These are phyloP conservation scores for Drosophila sucinea DNA, from an alignment of 1,140 invertebrate genomes.

Conservation along the genomic window DNA sequence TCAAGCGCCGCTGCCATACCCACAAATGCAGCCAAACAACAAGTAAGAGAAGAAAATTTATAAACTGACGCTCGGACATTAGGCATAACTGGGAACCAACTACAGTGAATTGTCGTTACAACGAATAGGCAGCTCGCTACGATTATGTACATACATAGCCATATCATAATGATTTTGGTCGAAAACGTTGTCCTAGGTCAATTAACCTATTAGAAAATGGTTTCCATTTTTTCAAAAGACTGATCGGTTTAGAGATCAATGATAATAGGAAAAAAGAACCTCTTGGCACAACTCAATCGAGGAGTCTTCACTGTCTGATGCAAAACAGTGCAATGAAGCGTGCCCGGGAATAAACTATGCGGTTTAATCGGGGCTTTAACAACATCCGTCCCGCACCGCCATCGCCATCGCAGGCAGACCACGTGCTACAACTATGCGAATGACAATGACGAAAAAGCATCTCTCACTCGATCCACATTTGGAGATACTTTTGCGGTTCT, in stretches of 20 bases:
- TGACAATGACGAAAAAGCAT: conserved; percentile 1
- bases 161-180: too few relatives aligned
- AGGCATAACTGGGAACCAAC: conserved; percentile 40
- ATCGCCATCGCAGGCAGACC: not conserved
- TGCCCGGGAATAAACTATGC: conserved; percentile 52
- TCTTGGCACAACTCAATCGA: conserved; percentile 22
- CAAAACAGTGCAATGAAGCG: conserved; percentile 66
- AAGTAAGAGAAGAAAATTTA: conserved; percentile 35
- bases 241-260: too few relatives aligned
- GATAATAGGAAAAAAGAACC: too few relatives aligned
- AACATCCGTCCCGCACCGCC: conserved; percentile 66
- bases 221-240: too few relatives aligned
- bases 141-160: too few relatives aligned
- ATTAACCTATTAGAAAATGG: too few relatives aligned
- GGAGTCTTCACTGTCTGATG: conserved; percentile 21
- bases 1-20: conserved; percentile 8
- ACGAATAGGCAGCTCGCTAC: not conserved
- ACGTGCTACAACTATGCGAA: conserved; percentile 2
- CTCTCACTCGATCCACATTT: conserved; percentile 8
- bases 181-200: too few relatives aligned
- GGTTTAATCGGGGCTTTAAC: conserved; percentile 66
- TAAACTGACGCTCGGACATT: conserved; percentile 70
- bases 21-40: conserved; percentile 22
- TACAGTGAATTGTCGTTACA: conserved; percentile 33
- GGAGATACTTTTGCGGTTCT: conserved; percentile 47